A percentile compares a stretch with the other conserved stretches of the same genome.
Evolutionary conservation across 2,113 vertebrate species (phyloP).

Genomic region (Morone saxatilis): DNA sequence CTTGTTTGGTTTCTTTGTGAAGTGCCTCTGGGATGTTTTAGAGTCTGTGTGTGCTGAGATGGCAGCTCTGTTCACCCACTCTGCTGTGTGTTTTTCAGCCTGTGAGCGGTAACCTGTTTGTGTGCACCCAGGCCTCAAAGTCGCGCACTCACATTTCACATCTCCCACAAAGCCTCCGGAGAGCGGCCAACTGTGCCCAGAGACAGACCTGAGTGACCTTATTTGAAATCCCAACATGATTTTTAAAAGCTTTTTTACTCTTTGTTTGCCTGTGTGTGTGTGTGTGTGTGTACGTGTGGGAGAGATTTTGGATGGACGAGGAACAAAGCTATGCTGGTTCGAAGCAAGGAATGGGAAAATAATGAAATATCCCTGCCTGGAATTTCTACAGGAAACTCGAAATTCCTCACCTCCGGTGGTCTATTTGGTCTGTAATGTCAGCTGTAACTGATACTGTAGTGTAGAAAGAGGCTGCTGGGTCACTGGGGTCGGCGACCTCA

Average conservation of each 20-base stretch:
- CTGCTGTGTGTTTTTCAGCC: constrained; percentile 13
- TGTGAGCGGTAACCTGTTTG: constrained; percentile 19
- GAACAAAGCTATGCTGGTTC: background rate
- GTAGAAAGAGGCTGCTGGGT: constrained; percentile 33
- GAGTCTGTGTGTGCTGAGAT: constrained; percentile 9
- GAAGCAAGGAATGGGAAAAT: constrained; percentile 24
- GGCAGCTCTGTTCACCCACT: constrained; percentile 24
- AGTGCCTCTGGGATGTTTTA: constrained; percentile 43
- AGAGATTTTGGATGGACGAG: background rate
- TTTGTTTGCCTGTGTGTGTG: background rate
- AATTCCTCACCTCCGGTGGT: constrained; percentile 78
- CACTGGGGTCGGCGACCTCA: constrained; percentile 5
- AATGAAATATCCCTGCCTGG: constrained; percentile 46
- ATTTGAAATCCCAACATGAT: constrained; percentile 20
- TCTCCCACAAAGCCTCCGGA: constrained; percentile 28
- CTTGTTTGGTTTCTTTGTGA: constrained; percentile 52
- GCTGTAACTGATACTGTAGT: constrained; percentile 26
- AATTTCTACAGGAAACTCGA: constrained; percentile 76
- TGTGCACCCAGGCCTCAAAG: constrained; percentile 43
- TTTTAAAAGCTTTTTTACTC: background rate
- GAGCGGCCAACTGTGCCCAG: background rate
- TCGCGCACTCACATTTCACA: constrained; percentile 37
- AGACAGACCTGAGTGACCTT: constrained; percentile 36
- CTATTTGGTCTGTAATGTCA: constrained; percentile 13
- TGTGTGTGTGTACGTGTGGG: background rate